Conservation (phyloP, 2,888 invertebrate genomes). For the Lepidocyrtinus sp. region DNA sequence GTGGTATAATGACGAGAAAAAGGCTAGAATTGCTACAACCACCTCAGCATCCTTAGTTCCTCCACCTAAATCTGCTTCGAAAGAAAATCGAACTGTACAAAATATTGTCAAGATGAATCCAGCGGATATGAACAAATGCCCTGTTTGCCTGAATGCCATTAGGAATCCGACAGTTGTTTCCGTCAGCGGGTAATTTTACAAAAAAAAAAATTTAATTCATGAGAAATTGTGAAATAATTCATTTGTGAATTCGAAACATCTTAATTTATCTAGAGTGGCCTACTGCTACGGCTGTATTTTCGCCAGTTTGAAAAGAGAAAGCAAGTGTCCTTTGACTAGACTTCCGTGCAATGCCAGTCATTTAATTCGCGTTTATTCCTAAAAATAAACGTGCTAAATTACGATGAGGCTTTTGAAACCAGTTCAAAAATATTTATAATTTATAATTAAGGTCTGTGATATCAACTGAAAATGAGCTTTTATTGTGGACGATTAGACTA, state of each 20-base stretch:
- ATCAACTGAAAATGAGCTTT: neutral
- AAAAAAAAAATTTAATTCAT: conserved; percentile 2
- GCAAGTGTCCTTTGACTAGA: conserved; percentile 61
- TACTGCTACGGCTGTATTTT: conserved; percentile 65
- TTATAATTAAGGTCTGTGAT: neutral
- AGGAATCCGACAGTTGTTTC: conserved; percentile 65
- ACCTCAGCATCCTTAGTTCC: conserved; percentile 50
- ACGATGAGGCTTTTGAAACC: no score
- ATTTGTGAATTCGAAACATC: neutral
- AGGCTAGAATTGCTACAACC: conserved; percentile 41
- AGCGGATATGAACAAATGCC: conserved; percentile 61
- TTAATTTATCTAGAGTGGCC: conserved; percentile 47
- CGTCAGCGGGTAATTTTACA: conserved; percentile 58
- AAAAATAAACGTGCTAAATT: no score
- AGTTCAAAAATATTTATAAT: no score
- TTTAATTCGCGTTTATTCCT: conserved; percentile 64
- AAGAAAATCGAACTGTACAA: conserved; percentile 36
- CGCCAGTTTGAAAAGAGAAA: conserved; percentile 47
- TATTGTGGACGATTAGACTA: neutral
- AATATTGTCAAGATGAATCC: conserved; percentile 39
- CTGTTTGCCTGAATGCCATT: conserved; percentile 57
- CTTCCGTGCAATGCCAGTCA: conserved; percentile 54
- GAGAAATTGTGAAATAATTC: neutral
- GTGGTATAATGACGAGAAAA: conserved; percentile 60
- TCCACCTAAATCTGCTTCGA: conserved; percentile 22